Percentiles rank a stretch among this genome's conserved stretches.
Conservation (phyloP, 2,797 vertebrate genomes). For the Muraenolepis orangiensis region DNA sequence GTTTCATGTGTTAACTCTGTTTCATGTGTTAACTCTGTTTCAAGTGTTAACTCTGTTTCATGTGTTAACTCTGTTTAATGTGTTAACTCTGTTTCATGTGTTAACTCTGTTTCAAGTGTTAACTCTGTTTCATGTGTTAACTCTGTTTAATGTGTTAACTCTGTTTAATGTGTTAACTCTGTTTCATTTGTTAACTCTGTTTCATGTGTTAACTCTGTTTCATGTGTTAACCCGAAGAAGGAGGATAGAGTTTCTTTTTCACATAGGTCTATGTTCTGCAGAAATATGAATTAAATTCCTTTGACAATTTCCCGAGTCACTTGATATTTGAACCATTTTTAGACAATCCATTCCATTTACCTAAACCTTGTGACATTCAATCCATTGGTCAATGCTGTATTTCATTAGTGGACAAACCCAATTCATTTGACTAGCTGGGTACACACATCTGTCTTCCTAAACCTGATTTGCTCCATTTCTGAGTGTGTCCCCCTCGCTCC, state of each 20-base stretch:
- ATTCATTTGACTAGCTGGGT: conserved; percentile 22
- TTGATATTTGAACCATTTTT: neutral
- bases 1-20: no score
- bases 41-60: no score
- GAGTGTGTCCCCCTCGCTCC: neutral
- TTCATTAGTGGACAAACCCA: conserved; percentile 32
- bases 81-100: no score
- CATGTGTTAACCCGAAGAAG: neutral
- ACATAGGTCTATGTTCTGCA: neutral
- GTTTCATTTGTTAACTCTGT: no score
- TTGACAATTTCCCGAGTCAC: neutral
- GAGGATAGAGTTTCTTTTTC: neutral
- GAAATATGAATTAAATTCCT: neutral
- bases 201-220: neutral
- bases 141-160: no score
- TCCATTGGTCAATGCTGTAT: conserved; percentile 31
- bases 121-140: no score
- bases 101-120: no score
- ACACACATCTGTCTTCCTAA: conserved; percentile 29
- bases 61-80: no score
- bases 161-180: no score
- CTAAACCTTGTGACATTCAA: neutral
- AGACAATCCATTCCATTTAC: neutral
- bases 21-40: no score
- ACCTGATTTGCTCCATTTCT: conserved; percentile 13